Base-by-base conservation (phyloP, 2,888 invertebrate genomes). In the Epirrhoe alternata region DNA sequence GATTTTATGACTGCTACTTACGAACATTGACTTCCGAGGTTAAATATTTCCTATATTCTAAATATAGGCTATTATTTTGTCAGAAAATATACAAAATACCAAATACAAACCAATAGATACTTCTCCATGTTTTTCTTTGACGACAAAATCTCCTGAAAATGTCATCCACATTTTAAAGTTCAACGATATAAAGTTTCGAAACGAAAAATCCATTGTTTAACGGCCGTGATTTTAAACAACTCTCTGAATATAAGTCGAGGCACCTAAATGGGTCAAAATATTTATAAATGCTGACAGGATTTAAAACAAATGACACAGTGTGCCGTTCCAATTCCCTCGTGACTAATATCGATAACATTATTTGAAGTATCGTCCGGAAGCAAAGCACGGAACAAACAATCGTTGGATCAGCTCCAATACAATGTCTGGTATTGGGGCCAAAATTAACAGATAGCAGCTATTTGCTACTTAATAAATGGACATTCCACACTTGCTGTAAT, bases 1-100 rank as follows among this genome's bases (percentile, higher is more conserved):
- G 85, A 88, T 88, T 90, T 90, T 87, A 89, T 86, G 85, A 76
- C 83, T 76, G 75, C 85, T 86, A 86, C 87, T 87, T 88, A 88
- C 85, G 84, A 80, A 84, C 85, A 86, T 84, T 87, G 86, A 86
- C 85, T 87, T 84, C 82, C 80, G 85, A 86, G 82, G 82, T 82
- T 78, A 82, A 80, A 80, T 80, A 83, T 85, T 83, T 82, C 79
- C 80, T 79, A 80, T 81, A 84, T 85, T 83, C 80, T 79, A 82
- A 83, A 81, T 82, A 79, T 80, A 24, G 24, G 81, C 80, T 75
- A 82, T 68, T 12, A 10, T 42, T 24, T 24, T 24, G 24, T 24
- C n/a, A n/a, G n/a, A n/a, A 24, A 24, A 24, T 24, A 24, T 24
- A 24, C 24, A 24, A 24, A 24, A 24, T 24, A 24, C 24, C 24